Conservation (phyloP, 1,140 invertebrate species). For the Lutraria rhynchaena region DNA sequence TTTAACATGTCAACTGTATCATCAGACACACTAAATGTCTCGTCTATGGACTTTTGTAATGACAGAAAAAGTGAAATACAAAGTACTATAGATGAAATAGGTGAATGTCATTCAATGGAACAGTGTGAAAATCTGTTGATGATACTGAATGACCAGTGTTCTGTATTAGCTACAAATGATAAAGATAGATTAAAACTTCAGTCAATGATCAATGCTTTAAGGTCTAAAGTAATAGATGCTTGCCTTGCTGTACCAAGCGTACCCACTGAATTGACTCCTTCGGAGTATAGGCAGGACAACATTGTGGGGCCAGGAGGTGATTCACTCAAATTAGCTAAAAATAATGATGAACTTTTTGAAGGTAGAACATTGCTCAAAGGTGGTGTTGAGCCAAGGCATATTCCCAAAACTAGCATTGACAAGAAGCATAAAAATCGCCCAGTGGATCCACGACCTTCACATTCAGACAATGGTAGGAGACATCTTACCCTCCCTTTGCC, state of each 20-base stretch:
- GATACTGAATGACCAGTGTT: slow-evolving; percentile 55
- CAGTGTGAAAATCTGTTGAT: slow-evolving; percentile 55
- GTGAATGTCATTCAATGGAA: slow-evolving; percentile 2
- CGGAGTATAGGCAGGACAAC: no score
- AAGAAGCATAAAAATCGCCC: slow-evolving; percentile 49
- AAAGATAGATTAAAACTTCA: slow-evolving; percentile 50
- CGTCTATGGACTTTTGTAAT: slow-evolving; percentile 19
- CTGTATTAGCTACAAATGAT: slow-evolving; percentile 42
- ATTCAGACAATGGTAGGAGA: background rate
- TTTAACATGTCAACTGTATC: no score
- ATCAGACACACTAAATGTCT: no score
- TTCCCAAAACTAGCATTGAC: slow-evolving; percentile 61
- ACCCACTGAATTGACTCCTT: no score
- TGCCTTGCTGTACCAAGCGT: background rate
- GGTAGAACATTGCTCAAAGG: slow-evolving; percentile 67
- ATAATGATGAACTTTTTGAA: slow-evolving; percentile 58
- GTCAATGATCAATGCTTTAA: slow-evolving; percentile 26
- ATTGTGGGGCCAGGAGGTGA: no score
- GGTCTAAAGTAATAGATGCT: background rate
- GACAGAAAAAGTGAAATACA: slow-evolving; percentile 6
- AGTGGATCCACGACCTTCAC: slow-evolving; percentile 48
- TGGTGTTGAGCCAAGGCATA: slow-evolving; percentile 67
- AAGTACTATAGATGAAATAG: background rate
- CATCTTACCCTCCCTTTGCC: slow-evolving; percentile 18
- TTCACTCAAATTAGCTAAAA: background rate